Conservation (phyloP, 2,888 invertebrate species). For the Andrena flavipes region DNA sequence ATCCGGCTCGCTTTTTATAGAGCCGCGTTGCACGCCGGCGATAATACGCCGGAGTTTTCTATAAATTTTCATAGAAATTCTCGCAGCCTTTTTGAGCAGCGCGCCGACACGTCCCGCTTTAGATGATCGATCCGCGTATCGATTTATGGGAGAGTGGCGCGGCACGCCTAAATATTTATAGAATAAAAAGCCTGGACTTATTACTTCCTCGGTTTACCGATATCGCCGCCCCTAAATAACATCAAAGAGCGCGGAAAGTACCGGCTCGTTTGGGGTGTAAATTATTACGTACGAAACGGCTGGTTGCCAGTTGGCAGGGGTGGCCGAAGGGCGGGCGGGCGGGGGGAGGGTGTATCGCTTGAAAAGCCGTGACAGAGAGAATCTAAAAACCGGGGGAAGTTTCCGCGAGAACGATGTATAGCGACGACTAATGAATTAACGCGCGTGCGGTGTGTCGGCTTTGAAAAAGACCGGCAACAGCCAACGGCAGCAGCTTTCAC, state of each 20-base stretch:
- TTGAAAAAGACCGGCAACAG: slow-evolving; percentile 69
- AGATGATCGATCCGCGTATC: slow-evolving; percentile 53
- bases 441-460: slow-evolving; percentile 71
- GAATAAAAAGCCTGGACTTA: slow-evolving; percentile 52
- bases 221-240: slow-evolving; percentile 62
- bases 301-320: slow-evolving; percentile 14
- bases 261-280: slow-evolving; percentile 66
- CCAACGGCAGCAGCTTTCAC: slow-evolving; percentile 65
- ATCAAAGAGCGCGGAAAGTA: slow-evolving; percentile 66
- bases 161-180: slow-evolving; percentile 58
- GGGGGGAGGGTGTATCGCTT: slow-evolving; percentile 53
- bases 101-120: slow-evolving; percentile 16
- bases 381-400: slow-evolving; percentile 74
- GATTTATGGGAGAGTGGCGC: slow-evolving; percentile 43
- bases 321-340: no score
- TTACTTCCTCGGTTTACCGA: slow-evolving; percentile 62
- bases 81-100: slow-evolving; percentile 11
- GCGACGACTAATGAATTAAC: slow-evolving; percentile 74
- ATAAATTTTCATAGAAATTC: slow-evolving; percentile 58
- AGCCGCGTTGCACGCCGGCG: slow-evolving; percentile 6
- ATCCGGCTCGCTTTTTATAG: neutral
- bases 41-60: slow-evolving; percentile 54
- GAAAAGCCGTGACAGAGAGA: slow-evolving; percentile 71
- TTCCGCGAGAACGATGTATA: slow-evolving; percentile 72
- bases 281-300: slow-evolving; percentile 69